Percentiles rank a stretch among this genome's conserved stretches.
phyloP scores from a whole-genome alignment of 30 jellyfish, hydroid and myxozoan species.

The Aurelia sp. region DNA sequence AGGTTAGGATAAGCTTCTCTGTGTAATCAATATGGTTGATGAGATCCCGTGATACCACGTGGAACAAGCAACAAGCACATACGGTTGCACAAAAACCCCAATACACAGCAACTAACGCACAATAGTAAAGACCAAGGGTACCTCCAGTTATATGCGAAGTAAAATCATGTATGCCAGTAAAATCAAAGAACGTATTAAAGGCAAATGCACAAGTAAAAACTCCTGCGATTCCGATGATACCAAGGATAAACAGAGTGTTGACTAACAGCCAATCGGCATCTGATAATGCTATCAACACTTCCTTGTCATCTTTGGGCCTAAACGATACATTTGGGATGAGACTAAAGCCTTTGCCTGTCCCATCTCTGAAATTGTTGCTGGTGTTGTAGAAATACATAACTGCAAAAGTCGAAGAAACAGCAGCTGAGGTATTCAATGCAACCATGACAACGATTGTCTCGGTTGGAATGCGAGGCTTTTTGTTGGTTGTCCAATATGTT shows the following conservation, averaged over 20 bases:
- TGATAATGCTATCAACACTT: neutral
- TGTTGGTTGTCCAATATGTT: constrained; percentile 35
- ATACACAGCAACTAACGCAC: constrained; percentile 20
- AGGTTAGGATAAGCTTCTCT: constrained; percentile 17
- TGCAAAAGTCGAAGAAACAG: constrained; percentile 28
- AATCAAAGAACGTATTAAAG: constrained; percentile 31
- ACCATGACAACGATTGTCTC: constrained; percentile 47
- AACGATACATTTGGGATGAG: constrained; percentile 21
- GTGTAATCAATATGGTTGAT: constrained; percentile 29
- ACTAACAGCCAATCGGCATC: constrained; percentile 33
- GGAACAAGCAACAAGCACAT: constrained; percentile 41
- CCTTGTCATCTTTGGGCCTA: constrained; percentile 2
- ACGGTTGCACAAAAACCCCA: constrained; percentile 53
- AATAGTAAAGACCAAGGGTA: neutral
- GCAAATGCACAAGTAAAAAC: constrained; percentile 15
- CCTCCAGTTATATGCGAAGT: constrained; percentile 21
- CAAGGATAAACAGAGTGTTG: constrained; percentile 16
- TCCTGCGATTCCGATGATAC: constrained; percentile 26
- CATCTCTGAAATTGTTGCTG: constrained; percentile 6
- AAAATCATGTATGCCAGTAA: constrained; percentile 34
- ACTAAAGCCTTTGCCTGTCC: constrained; percentile 1
- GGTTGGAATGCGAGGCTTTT: constrained; percentile 31
- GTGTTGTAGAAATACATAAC: constrained; percentile 18
- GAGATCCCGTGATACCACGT: constrained; percentile 22
- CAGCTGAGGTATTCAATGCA: constrained; percentile 41